Evolutionary conservation across 2,113 vertebrate species (phyloP), one percentile per base, ranked within the genome.

Genomic region (Xiphophorus maculatus): DNA sequence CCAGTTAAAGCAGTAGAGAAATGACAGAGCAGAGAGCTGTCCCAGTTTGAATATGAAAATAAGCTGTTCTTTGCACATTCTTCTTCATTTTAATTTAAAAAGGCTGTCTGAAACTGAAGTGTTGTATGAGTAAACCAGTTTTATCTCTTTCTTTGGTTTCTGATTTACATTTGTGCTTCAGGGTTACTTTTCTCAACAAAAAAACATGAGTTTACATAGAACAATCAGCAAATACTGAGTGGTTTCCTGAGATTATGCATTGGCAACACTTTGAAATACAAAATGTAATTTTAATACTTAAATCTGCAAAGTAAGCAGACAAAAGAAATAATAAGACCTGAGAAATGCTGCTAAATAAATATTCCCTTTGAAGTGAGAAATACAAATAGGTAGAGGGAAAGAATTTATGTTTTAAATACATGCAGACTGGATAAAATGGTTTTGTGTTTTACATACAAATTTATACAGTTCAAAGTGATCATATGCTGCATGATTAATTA

Each of bases 221-320:
- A 72, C 60, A 77, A 74, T 63, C 37, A 77, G 62, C n/a, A 58
- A 69, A 76, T 73, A 54, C 6, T 37, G 54, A 83, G n/a, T 68
- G 69, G 61, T 28, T 44, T 44, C 12, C 51, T 61, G 14, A 63
- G 60, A 65, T 64, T 51, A 32, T n/a, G 22, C 17, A 19, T 17
- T 3, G n/a, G 71, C 42, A n/a, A 28, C 13, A 28, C 72, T 58
- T 33, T 65, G 30, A 51, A 65, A 51, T 64, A 30, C 62, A 64
- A 51, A 73, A 33, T 64, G 22, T 63, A 4, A 48, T 33, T 65
- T 64, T 25, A 64, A 63, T 63, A 19, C 37, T 48, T 6, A 63
- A 72, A 35, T 63, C 35, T 25, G 61, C 42, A 37, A 63, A 29
- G 28, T 28, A 15, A 17, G 37, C 25, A 44, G 37, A 63, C 3